Conservation (phyloP, 2,888 invertebrate genomes). For the Ennomos quercinarius region DNA sequence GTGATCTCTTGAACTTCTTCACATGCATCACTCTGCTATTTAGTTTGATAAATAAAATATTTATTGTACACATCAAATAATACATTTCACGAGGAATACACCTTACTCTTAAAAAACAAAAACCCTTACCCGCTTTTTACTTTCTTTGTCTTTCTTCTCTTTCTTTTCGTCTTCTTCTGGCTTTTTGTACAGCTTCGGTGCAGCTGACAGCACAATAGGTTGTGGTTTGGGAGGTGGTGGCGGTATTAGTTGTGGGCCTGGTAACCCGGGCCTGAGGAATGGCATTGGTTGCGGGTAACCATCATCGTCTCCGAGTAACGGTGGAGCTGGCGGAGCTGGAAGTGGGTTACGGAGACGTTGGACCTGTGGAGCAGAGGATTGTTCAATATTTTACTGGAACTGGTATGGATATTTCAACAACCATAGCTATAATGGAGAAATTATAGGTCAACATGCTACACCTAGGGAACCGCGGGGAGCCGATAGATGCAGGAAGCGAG, state of each 20-base stretch:
- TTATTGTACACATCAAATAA: no score
- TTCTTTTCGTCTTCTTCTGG: slow-evolving; percentile 74
- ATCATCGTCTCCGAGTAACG: slow-evolving; percentile 40
- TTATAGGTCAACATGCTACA: no score
- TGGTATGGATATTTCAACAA: no score
- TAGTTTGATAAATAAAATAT: no score
- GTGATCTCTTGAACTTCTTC: no score
- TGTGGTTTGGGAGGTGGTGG: slow-evolving; percentile 81
- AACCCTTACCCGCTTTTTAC: slow-evolving; percentile 17
- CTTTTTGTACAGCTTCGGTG: slow-evolving; percentile 88
- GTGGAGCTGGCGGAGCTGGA: slow-evolving; percentile 25
- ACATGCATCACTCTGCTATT: no score
- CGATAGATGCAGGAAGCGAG: no score
- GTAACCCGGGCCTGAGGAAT: slow-evolving; percentile 68
- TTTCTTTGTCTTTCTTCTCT: slow-evolving; percentile 60
- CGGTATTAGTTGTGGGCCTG: slow-evolving; percentile 73
- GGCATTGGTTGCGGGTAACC: slow-evolving; percentile 66
- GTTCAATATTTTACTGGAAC: no score
- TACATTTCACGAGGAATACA: no score
- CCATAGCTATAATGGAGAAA: no score
- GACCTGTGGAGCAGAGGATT: slow-evolving; percentile 50
- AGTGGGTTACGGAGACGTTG: slow-evolving; percentile 59
- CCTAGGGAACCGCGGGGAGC: no score
- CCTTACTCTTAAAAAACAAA: no score
- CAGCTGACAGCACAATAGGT: slow-evolving; percentile 88